These are phyloP conservation scores for Piscicola geometra DNA, from an alignment of 2,888 invertebrate genomes.

Conservation along the genomic window DNA sequence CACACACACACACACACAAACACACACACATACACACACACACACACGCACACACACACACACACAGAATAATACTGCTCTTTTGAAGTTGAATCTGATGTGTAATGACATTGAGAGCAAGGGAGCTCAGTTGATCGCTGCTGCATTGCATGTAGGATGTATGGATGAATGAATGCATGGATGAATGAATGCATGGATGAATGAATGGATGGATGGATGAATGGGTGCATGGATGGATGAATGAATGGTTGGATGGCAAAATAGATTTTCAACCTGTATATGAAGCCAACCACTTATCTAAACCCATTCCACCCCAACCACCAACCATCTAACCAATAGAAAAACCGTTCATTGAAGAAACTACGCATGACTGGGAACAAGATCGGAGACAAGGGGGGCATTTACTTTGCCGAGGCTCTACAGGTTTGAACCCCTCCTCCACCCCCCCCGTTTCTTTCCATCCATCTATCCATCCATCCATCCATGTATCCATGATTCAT, in stretches of 20 bases:
- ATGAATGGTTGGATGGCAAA: background rate
- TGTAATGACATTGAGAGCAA: constrained; percentile 53
- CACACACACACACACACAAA: too few species aligned
- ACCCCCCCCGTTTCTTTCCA: background rate
- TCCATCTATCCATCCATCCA: too few species aligned
- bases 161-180: background rate
- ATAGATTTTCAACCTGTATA: too few species aligned
- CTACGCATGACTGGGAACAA: constrained; percentile 55
- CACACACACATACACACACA: too few species aligned
- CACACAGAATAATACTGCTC: constrained; percentile 3
- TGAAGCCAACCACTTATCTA: too few species aligned
- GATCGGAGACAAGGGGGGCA: constrained; percentile 54
- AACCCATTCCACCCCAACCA: background rate
- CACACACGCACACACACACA: background rate
- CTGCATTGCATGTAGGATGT: constrained; percentile 49
- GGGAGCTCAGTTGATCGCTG: constrained; percentile 52
- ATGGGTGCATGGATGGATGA: too few species aligned
- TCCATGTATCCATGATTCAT: too few species aligned
- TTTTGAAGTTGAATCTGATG: constrained; percentile 52
- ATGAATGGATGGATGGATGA: too few species aligned
- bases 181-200: too few species aligned
- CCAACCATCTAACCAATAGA: constrained; percentile 43
- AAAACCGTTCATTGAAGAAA: constrained; percentile 48
- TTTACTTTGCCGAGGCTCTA: constrained; percentile 54
- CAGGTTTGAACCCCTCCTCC: constrained; percentile 43